A percentile compares a stretch with the other conserved stretches of the same genome.
These are phyloP conservation scores for Mesoclemmys tuberculata DNA, from an alignment of 2,113 vertebrate species.

Conservation along the genomic window DNA sequence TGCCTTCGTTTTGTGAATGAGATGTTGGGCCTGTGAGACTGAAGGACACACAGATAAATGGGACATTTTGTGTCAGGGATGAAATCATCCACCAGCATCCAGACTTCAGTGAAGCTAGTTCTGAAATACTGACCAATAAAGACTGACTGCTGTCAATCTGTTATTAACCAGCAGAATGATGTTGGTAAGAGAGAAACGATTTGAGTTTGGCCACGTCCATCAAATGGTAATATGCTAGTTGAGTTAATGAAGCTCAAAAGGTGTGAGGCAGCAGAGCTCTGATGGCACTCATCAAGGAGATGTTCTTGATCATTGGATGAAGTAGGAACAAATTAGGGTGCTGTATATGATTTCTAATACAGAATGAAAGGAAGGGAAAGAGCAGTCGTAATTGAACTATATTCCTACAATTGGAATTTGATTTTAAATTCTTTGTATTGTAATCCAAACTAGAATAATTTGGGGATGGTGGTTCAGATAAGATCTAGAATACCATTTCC, in stretches of 20 bases:
- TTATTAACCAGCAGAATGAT: background rate
- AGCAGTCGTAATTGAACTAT: fast-evolving
- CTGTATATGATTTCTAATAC: fast-evolving
- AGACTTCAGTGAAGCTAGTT: background rate
- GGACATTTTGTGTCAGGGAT: background rate
- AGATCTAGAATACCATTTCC: background rate
- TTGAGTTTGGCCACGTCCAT: background rate
- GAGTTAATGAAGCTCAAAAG: background rate
- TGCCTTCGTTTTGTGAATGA: background rate
- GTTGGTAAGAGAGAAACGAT: background rate
- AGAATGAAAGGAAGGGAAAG: fast-evolving
- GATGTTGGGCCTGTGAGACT: background rate
- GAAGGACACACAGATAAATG: background rate
- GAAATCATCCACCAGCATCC: background rate
- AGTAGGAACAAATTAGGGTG: fast-evolving
- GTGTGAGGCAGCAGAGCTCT: background rate
- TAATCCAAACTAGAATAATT: fast-evolving
- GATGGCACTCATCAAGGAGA: background rate
- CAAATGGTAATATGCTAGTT: background rate
- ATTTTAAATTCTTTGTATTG: background rate
- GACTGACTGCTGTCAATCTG: background rate
- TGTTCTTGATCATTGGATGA: fast-evolving
- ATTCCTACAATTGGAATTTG: background rate
- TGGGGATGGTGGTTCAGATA: fast-evolving
- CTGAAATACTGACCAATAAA: background rate